Percentiles rank a stretch among this genome's conserved stretches.
phyloP scores from a whole-genome alignment of 37 sponge, comb jelly and placozoan genomes.

The Halichondria panicea region DNA sequence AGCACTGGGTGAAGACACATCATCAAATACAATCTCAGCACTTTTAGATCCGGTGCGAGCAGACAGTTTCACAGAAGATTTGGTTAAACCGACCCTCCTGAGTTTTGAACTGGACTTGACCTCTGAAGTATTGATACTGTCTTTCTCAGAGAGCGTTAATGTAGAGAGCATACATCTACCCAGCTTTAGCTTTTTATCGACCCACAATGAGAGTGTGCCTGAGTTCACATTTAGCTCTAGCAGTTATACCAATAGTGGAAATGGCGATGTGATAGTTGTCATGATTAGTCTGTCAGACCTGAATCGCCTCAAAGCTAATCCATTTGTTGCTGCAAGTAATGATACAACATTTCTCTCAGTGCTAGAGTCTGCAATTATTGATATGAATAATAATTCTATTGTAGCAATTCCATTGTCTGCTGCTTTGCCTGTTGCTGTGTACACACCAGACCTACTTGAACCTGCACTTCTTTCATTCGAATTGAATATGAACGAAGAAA shows the following conservation, averaged over 20 bases:
- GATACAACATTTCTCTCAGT: constrained; percentile 57
- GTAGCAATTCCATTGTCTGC: constrained; percentile 7
- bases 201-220: constrained; percentile 15
- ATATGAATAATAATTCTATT: constrained; percentile 64
- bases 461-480: constrained; percentile 64
- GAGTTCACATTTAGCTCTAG: constrained; percentile 17
- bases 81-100: constrained; percentile 47
- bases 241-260: constrained; percentile 46
- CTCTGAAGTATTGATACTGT: constrained; percentile 42
- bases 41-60: constrained; percentile 24
- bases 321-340: constrained; percentile 37
- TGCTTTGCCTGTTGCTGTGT: constrained; percentile 36
- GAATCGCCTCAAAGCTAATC: constrained; percentile 71
- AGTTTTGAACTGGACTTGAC: constrained; percentile 76
- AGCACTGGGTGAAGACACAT: constrained; percentile 56
- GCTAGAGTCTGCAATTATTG: constrained; percentile 43
- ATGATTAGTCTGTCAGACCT: constrained; percentile 56
- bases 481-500: constrained; percentile 59
- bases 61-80: constrained; percentile 36
- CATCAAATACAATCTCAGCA: constrained; percentile 50
- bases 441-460: constrained; percentile 51
- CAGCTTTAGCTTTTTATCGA: constrained; percentile 55
- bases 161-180: constrained; percentile 51
- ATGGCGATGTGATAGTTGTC: constrained; percentile 49
- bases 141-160: constrained; percentile 86